Percentiles rank a stretch among this genome's conserved stretches.
Conservation (phyloP, 2,797 vertebrate species). For the Clarias pachynema region DNA sequence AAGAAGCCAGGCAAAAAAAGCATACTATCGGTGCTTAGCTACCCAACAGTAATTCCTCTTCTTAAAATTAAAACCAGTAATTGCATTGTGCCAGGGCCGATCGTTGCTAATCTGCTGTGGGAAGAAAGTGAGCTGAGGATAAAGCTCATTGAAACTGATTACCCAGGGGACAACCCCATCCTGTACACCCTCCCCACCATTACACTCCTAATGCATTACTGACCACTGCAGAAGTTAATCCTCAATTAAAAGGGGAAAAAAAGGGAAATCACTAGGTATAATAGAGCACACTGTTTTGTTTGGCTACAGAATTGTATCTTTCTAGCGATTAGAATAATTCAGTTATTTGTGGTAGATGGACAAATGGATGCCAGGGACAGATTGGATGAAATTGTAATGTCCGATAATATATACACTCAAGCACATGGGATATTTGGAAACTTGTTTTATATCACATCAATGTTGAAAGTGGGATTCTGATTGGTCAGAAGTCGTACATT, state of each 20-base stretch:
- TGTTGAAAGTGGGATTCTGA: neutral
- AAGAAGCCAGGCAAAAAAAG: conserved; percentile 2
- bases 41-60: conserved; percentile 28
- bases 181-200: neutral
- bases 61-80: conserved; percentile 50
- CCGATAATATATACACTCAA: neutral
- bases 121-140: conserved; percentile 41
- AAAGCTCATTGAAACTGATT: conserved; percentile 54
- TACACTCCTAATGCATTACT: conserved; percentile 18
- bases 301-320: neutral
- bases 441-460: neutral
- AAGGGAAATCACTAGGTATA: conserved; percentile 17
- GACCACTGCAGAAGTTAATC: conserved; percentile 31
- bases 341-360: neutral
- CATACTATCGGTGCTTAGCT: conserved; percentile 13
- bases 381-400: neutral
- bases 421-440: neutral
- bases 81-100: conserved; percentile 45
- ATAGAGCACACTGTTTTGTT: neutral
- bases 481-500: neutral
- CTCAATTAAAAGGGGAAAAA: conserved; percentile 7
- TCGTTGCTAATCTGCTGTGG: conserved; percentile 52
- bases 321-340: neutral
- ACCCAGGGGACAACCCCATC: conserved; percentile 36
- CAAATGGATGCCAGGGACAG: neutral